Base-by-base conservation (phyloP, 2,113 vertebrate species). In the Nansenia antarctica region DNA sequence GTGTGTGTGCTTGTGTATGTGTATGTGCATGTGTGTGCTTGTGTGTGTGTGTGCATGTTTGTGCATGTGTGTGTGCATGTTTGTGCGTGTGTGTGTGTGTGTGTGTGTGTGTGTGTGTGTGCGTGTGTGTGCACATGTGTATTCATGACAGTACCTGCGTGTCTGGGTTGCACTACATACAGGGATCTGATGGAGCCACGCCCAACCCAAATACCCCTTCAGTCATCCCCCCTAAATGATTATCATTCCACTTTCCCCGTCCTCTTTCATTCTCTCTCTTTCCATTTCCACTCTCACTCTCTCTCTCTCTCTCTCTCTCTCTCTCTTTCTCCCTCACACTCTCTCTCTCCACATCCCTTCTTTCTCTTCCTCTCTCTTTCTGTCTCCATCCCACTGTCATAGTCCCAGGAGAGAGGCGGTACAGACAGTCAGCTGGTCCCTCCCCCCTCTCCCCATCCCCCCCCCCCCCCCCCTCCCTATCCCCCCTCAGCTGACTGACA, bases 401-500 rank as follows among this genome's bases (percentile, higher is more conserved):
- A 57, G 22, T 83, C 81, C 74, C 76, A 67, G 54, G 70, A 77
- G 80, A 76, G 69, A 81, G 65, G 69, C 69, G 59, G 74, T 82
- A 72, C 35, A 81, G 77, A 73, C 77, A 79, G 64, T 83, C 84
- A 76, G 72, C 79, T 74, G 70, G 64, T 29, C 57, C 27, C 37
- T 27, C 35, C 26, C 80, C 72, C 79, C 62, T 24, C 18, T 22
- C 74, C 67, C 52, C 65, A 39, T 42, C 63, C 26, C 39, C 14
- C 58, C 24, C 34, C 62, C 7, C 26, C 26, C 42, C 71, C 12
- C 80, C 67, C 65, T 65, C 14, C 63, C 35, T 37, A 67, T 57
- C 62, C 77, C 81, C 83, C 82, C 75, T 74, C 69, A 7, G 65
- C 81, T 75, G 67, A 53, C 53, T 79, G 79, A 72, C 83, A 89